phyloP scores from a whole-genome alignment of 2,113 vertebrate species.

The Cyprinodon variegatus region DNA sequence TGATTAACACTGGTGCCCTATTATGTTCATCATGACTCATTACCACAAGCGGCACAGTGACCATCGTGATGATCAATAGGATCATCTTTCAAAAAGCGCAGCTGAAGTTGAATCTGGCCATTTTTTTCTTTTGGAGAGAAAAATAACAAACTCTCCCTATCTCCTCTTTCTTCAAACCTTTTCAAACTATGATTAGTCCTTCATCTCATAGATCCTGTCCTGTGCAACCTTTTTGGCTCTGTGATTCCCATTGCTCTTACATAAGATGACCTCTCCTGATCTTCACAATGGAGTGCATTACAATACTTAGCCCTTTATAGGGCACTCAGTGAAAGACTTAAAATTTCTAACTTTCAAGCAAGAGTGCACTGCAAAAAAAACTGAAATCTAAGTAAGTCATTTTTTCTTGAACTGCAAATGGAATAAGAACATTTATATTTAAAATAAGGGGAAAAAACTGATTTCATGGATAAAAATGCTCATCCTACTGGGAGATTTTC shows the following conservation, averaged over 20 bases:
- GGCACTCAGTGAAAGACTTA: no score
- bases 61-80: conserved; percentile 20
- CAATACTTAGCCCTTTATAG: not conserved
- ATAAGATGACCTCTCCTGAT: no score
- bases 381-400: no score
- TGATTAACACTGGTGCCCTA: conserved; percentile 46
- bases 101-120: not conserved
- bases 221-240: not conserved
- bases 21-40: conserved; percentile 51
- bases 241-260: not conserved
- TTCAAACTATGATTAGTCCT: not conserved
- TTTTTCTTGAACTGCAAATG: no score
- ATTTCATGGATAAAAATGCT: no score
- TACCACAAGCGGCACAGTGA: conserved; percentile 32
- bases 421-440: no score
- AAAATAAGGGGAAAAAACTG: no score
- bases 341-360: no score
- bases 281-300: not conserved
- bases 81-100: conserved; percentile 22
- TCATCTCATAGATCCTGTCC: not conserved
- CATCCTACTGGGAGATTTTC: no score
- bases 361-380: no score
- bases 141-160: not conserved
- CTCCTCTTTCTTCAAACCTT: not conserved
- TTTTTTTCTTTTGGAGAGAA: not conserved